Conservation (phyloP, 2,888 invertebrate genomes). For the Hyalella azteca region DNA sequence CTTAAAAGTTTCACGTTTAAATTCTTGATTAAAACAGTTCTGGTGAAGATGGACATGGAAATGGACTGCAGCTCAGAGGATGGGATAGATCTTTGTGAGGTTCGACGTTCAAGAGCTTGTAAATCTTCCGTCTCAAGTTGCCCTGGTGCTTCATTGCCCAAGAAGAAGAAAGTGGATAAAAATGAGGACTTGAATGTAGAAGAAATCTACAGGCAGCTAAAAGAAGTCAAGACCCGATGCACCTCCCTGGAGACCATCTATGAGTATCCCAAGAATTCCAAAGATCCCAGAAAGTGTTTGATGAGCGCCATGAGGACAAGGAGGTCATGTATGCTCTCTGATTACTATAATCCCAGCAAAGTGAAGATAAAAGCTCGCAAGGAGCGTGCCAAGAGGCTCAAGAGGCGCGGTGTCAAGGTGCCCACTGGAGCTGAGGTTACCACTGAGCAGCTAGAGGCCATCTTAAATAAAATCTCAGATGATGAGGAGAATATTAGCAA, state of each 20-base stretch:
- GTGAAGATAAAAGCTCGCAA: conserved; percentile 4
- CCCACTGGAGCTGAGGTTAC: conserved; percentile 1
- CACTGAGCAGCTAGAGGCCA: background rate
- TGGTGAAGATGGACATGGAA: too few relatives aligned
- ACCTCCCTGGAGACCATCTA: conserved; percentile 9
- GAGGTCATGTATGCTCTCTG: conserved; percentile 6
- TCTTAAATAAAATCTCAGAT: background rate
- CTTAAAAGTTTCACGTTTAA: too few relatives aligned
- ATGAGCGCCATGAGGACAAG: background rate
- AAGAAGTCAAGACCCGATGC: background rate
- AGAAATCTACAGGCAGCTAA: conserved; percentile 22
- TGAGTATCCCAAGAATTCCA: conserved; percentile 7
- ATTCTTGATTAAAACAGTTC: too few relatives aligned
- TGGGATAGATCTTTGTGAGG: too few relatives aligned
- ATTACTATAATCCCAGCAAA: conserved; percentile 14
- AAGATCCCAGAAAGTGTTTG: conserved; percentile 1
- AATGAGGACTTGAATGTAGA: background rate
- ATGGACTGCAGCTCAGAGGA: too few relatives aligned
- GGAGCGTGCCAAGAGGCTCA: conserved; percentile 22
- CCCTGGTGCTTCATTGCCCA: background rate
- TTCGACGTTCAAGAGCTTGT: background rate
- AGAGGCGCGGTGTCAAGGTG: background rate
- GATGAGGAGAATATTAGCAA: conserved; percentile 7
- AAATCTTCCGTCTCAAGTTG: background rate
- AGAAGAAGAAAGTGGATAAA: background rate